phyloP scores from a whole-genome alignment of 2,113 vertebrate genomes.

The Spea multiplicata region DNA sequence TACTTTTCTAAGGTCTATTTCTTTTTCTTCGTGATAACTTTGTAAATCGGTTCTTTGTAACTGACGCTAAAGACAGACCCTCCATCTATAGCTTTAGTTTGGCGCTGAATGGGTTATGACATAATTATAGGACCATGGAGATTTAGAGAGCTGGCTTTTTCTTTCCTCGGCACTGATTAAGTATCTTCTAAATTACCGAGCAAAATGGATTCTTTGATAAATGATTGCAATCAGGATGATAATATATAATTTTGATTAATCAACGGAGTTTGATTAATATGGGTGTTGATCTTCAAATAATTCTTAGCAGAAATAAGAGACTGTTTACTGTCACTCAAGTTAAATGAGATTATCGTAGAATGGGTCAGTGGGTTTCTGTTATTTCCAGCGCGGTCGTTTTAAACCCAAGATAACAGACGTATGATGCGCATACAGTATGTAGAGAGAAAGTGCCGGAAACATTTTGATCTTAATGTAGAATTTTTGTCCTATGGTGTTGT shows the following conservation, averaged over 20 bases:
- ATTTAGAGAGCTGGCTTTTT: slow-evolving; percentile 47
- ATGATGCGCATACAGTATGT: no score
- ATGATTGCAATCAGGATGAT: slow-evolving; percentile 74
- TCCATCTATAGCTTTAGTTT: background rate
- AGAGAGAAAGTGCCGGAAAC: no score
- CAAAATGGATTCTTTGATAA: slow-evolving; percentile 64
- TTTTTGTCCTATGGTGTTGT: no score
- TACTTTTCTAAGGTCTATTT: no score
- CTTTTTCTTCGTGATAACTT: no score
- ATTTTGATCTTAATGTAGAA: no score
- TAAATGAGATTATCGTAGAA: slow-evolving; percentile 48
- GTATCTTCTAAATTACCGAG: slow-evolving; percentile 56
- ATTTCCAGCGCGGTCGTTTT: slow-evolving; percentile 17
- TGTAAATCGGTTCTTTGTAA: no score
- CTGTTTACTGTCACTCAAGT: slow-evolving; percentile 55
- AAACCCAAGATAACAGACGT: no score
- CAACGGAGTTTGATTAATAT: slow-evolving; percentile 71
- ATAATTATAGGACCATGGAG: slow-evolving; percentile 40
- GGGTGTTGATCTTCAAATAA: slow-evolving; percentile 59
- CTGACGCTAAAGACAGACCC: background rate
- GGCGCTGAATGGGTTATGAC: slow-evolving; percentile 13
- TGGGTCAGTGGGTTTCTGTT: slow-evolving; percentile 42
- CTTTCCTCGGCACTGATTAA: slow-evolving; percentile 61
- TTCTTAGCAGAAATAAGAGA: slow-evolving; percentile 51
- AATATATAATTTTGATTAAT: slow-evolving; percentile 74